Conservation (phyloP, 2,888 invertebrate species). For the Pseudococcus jackbeardsleyi region DNA sequence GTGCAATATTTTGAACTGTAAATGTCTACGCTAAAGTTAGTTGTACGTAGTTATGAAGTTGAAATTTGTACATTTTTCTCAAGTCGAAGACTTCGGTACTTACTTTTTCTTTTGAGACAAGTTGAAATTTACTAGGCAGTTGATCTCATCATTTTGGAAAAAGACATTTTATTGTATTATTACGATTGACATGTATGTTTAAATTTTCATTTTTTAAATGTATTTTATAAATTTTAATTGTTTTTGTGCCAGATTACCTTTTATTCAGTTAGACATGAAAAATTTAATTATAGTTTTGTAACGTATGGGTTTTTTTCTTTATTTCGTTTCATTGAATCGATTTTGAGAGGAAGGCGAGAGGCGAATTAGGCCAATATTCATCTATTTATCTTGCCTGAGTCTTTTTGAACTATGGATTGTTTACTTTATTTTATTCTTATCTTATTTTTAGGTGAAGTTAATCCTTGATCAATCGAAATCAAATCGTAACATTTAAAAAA, state of each 20-base stretch:
- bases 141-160: not conserved
- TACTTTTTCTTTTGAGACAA: no score
- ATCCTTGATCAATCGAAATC: no score
- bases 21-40: not conserved
- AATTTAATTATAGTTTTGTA: not conserved
- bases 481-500: not conserved
- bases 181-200: not conserved
- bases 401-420: no score
- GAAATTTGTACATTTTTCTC: not conserved
- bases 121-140: no score
- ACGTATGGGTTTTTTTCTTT: not conserved
- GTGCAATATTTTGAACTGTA: not conserved
- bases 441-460: no score
- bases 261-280: not conserved
- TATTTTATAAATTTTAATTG: no score
- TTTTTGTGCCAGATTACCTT: not conserved
- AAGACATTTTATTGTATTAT: not conserved
- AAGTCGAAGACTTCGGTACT: not conserved
- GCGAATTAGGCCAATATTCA: no score
- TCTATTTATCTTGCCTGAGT: no score
- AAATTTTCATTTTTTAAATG: not conserved
- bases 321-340: no score
- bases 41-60: not conserved
- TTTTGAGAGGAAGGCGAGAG: no score
- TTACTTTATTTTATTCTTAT: no score